A percentile compares a stretch with the other conserved stretches of the same genome.
Conservation (phyloP, 2,113 vertebrate genomes). For the Budorcas taxicolor region DNA sequence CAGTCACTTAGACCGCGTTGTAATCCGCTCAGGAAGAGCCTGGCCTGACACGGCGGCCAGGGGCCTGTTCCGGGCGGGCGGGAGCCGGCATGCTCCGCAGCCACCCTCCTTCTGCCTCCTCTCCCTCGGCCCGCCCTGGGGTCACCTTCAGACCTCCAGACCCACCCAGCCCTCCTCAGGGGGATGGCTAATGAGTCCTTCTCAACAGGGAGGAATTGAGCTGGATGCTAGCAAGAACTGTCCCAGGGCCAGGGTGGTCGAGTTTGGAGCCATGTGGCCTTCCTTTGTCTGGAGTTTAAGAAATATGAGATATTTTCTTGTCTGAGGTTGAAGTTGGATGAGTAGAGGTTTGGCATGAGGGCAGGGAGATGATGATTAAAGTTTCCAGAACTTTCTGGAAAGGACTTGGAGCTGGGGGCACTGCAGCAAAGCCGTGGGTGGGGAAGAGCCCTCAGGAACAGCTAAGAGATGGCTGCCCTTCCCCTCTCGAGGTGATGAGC, state of each 20-base stretch:
- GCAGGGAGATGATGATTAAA: neutral
- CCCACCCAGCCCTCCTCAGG: neutral
- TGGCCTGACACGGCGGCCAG: neutral
- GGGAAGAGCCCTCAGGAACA: neutral
- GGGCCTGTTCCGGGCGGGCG: rapidly evolving
- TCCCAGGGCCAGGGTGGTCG: no score
- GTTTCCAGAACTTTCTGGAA: neutral
- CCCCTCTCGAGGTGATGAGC: neutral
- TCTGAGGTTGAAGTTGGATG: neutral
- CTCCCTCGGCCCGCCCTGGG: neutral
- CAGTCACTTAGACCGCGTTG: neutral
- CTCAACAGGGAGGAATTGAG: neutral
- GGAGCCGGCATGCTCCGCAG: rapidly evolving
- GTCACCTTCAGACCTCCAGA: neutral
- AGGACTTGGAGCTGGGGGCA: neutral
- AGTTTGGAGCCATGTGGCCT: neutral
- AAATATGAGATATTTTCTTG: neutral
- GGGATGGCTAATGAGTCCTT: neutral
- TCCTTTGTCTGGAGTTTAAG: neutral
- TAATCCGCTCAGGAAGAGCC: neutral
- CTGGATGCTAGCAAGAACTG: neutral
- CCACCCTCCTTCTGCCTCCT: neutral
- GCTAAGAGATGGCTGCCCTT: neutral
- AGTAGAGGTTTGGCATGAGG: neutral
- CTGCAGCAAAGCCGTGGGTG: neutral